These are phyloP conservation scores for Anastrepha ludens DNA, from an alignment of 1,140 invertebrate species.

Conservation along the genomic window DNA sequence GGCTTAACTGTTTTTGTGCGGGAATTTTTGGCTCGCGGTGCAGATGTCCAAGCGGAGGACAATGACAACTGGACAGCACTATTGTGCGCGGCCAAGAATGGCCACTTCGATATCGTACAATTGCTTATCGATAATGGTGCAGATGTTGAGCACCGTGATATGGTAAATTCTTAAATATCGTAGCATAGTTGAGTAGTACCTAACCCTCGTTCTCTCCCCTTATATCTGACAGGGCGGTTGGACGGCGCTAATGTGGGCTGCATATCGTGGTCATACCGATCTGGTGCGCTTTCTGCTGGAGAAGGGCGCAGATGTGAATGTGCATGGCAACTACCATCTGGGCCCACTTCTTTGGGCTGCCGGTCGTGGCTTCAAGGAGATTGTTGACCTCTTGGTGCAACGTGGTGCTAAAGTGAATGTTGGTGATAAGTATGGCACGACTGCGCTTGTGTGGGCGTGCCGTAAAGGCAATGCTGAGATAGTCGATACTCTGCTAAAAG, in stretches of 20 bases:
- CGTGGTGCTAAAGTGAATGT: conserved; percentile 94
- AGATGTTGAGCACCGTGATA: conserved; percentile 91
- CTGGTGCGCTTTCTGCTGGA: conserved; percentile 89
- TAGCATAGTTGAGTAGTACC: background rate
- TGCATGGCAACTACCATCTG: conserved; percentile 95
- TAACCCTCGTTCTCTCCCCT: background rate
- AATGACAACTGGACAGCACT: conserved; percentile 95
- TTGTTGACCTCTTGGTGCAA: conserved; percentile 87
- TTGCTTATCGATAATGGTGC: conserved; percentile 92
- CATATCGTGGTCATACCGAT: conserved; percentile 91
- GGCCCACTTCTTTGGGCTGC: conserved; percentile 93
- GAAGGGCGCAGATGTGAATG: conserved; percentile 93
- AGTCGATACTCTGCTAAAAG: conserved; percentile 87
- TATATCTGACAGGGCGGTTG: conserved; percentile 86
- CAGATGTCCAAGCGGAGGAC: conserved; percentile 93
- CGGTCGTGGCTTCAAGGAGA: conserved; percentile 90
- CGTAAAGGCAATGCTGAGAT: conserved; percentile 92
- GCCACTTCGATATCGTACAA: conserved; percentile 87
- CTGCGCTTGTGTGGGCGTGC: conserved; percentile 95
- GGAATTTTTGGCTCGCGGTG: conserved; percentile 88
- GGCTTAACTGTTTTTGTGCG: conserved; percentile 88
- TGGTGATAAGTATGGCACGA: conserved; percentile 97
- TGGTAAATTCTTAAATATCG: conserved; percentile 78
- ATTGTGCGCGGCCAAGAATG: conserved; percentile 92
- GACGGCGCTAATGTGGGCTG: conserved; percentile 98